A percentile compares a stretch with the other conserved stretches of the same genome.
phyloP scores from a whole-genome alignment of 2,797 vertebrate species.

The Melanitta fusca region DNA sequence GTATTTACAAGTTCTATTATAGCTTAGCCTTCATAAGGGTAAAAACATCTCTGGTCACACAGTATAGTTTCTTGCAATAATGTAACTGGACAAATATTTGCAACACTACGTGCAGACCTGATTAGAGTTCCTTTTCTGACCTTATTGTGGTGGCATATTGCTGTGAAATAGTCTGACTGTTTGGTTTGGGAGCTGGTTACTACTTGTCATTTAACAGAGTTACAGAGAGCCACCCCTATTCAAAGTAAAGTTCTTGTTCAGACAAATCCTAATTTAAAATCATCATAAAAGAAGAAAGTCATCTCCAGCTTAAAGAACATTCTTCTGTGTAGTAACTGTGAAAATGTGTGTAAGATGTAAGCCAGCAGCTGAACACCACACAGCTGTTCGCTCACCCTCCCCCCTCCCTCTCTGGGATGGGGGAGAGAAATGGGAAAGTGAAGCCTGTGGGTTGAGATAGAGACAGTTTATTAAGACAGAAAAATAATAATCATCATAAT shows the following conservation, averaged over 20 bases:
- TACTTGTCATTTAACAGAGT: neutral
- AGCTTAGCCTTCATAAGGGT: neutral
- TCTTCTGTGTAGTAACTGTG: neutral
- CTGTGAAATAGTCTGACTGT: neutral
- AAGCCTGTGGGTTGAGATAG: too few relatives aligned
- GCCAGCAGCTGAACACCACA: too few relatives aligned
- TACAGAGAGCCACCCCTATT: accelerated
- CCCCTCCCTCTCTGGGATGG: too few relatives aligned
- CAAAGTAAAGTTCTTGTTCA: neutral
- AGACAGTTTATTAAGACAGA: too few relatives aligned
- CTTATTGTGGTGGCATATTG: neutral
- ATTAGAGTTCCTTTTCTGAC: neutral
- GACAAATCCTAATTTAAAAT: neutral
- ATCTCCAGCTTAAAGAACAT: neutral
- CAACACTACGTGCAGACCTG: neutral
- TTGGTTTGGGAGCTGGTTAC: neutral
- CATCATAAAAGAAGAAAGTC: accelerated
- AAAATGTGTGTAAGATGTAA: neutral
- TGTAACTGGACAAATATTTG: neutral
- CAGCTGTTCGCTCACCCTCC: too few relatives aligned
- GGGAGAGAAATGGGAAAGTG: too few relatives aligned
- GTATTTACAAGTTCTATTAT: neutral
- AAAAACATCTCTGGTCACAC: neutral
- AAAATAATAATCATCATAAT: too few relatives aligned
- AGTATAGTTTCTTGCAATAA: neutral